Evolutionary conservation across 2,113 vertebrate genomes (phyloP), one percentile per base, ranked within the genome.

Genomic region (Quiscalus mexicanus): DNA sequence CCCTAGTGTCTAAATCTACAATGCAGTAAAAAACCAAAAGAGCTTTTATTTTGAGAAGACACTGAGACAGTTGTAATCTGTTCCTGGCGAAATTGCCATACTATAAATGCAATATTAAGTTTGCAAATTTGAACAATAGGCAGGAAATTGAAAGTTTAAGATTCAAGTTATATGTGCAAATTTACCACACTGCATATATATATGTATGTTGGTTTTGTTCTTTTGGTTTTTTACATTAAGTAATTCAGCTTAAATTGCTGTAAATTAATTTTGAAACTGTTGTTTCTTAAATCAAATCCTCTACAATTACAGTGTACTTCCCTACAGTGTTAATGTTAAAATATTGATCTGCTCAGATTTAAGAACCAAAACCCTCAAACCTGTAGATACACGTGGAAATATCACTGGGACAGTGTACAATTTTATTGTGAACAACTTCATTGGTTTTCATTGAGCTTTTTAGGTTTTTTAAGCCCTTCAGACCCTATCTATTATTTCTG

Each of bases 401-500:
- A 31, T 23, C 6, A 4, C 56, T 73, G 52, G 60, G 50, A 79
- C 41, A 90, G 21, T 49, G 18, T 41, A 50, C 12, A 85, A 1
- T 62, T 84, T 74, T 91, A 45, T 53, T 90, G 39, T 2, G 2
- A 50, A 16, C 39, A 63, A 53, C 30, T 76, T 94, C 37, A 55
- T 53, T 47, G 21, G 14, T 89, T 94, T 92, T 89, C 11, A 12
- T 19, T 50, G 41, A 19, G 12, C 14, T 63, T 84, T 64, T 18
- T 35, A 62, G 3, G 12, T 0, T 14, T 41, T 73, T 89, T 76
- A 20, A 44, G 24, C 19, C 70, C 31, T 78, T 84, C 31, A 96
- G 87, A 88, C 42, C 20, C 35, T 91, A 55, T 91, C 84, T 91
- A 4, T 91, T 82, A n/a, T 79, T 93, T 95, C 67, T 83, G 23